phyloP scores from a whole-genome alignment of 2,113 vertebrate species.

The Orcinus orca region DNA sequence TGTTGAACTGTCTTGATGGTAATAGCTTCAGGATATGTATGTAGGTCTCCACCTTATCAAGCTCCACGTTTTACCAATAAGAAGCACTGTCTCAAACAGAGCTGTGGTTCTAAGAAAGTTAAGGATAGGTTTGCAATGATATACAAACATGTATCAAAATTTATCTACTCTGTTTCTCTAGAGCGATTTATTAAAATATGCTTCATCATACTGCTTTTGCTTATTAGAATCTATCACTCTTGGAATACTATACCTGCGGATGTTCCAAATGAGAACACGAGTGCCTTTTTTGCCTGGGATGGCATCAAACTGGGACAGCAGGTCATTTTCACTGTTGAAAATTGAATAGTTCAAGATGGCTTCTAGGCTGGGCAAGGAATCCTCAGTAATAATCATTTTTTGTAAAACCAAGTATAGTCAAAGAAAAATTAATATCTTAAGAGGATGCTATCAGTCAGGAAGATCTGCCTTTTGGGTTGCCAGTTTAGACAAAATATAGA shows the following conservation, averaged over 20 bases:
- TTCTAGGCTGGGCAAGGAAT: constrained; percentile 87
- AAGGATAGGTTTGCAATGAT: not conserved
- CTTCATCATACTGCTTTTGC: not conserved
- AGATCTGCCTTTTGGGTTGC: constrained; percentile 10
- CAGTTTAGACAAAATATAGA: constrained; percentile 26
- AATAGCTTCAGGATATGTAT: not conserved
- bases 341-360: constrained; percentile 87
- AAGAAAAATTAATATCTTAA: constrained; percentile 75
- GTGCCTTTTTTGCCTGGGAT: constrained; percentile 88
- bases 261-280: constrained; percentile 90
- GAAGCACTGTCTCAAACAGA: constrained; percentile 34
- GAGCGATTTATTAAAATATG: not conserved
- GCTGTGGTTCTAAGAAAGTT: constrained; percentile 31
- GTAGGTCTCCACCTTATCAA: not conserved
- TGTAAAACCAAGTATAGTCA: constrained; percentile 82
- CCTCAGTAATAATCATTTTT: constrained; percentile 87
- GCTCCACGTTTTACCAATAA: constrained; percentile 12
- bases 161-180: constrained; percentile 22
- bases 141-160: not conserved
- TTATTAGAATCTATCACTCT: not conserved
- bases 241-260: constrained; percentile 82
- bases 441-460: not conserved
- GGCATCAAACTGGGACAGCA: constrained; percentile 85
- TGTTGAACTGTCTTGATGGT: not conserved
- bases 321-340: constrained; percentile 83